phyloP scores from a whole-genome alignment of 2,113 vertebrate species.

The Misgurnus anguillicaudatus region DNA sequence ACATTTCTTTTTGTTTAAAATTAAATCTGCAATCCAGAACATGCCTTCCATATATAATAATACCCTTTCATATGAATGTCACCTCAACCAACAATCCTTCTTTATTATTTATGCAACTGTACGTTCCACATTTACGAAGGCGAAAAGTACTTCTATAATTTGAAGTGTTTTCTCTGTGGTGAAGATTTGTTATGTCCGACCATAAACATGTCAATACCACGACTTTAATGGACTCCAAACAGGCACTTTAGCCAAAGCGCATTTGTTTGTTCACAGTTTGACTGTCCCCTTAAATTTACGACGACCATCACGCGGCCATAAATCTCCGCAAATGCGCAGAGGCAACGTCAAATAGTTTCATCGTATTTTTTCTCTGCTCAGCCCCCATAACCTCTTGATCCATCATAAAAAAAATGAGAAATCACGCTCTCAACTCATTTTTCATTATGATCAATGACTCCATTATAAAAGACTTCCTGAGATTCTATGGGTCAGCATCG shows the following conservation, averaged over 20 bases:
- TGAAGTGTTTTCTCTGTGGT: constrained; percentile 7
- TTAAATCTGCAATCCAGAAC: constrained; percentile 1
- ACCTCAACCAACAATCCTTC: neutral
- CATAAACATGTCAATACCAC: constrained; percentile 37
- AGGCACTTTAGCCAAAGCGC: constrained; percentile 35
- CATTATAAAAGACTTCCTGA: constrained; percentile 58
- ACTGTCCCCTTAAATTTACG: constrained; percentile 33
- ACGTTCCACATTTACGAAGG: neutral
- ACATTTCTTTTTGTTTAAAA: neutral
- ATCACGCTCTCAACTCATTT: constrained; percentile 43
- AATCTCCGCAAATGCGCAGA: constrained; percentile 18
- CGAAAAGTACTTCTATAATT: neutral
- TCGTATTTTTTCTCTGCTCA: constrained; percentile 4
- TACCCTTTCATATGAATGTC: constrained; percentile 7
- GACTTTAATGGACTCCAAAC: constrained; percentile 27
- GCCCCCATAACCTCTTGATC: constrained; percentile 33
- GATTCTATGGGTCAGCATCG: constrained; percentile 54
- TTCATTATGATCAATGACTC: constrained; percentile 57
- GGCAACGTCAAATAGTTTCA: constrained; percentile 27
- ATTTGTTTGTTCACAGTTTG: constrained; percentile 36
- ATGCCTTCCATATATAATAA: constrained; percentile 6
- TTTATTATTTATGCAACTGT: constrained; percentile 19
- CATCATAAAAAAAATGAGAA: neutral
- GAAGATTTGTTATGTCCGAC: constrained; percentile 25
- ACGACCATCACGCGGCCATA: neutral